phyloP scores from a whole-genome alignment of 2,888 invertebrate genomes.

The Stictocephala bisonia region DNA sequence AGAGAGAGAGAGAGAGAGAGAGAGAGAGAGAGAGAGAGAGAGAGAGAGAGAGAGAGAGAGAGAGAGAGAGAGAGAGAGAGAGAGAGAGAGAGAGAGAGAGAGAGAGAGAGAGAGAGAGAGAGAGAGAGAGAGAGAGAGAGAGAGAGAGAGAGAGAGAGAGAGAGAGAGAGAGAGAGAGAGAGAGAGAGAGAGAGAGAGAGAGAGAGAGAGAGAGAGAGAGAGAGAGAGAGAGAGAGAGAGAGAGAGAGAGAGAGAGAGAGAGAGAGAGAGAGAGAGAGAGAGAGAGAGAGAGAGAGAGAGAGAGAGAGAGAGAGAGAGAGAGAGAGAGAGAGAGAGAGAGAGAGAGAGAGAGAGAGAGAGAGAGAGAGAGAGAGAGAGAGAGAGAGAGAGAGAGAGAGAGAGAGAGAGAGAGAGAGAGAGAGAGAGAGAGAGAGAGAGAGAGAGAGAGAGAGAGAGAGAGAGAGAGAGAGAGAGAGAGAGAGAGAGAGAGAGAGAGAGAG shows the following conservation, averaged over 20 bases:
- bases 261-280: constrained; percentile 13
- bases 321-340: constrained; percentile 13
- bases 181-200: constrained; percentile 13
- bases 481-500: too few relatives aligned
- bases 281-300: constrained; percentile 13
- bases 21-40: neutral
- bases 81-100: neutral
- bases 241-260: constrained; percentile 13
- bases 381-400: constrained; percentile 9
- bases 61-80: neutral
- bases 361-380: constrained; percentile 13
- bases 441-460: too few relatives aligned
- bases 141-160: constrained; percentile 13
- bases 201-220: constrained; percentile 13
- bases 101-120: constrained; percentile 13
- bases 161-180: constrained; percentile 13
- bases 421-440: too few relatives aligned
- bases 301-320: constrained; percentile 13
- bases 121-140: constrained; percentile 13
- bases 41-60: neutral
- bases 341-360: constrained; percentile 13
- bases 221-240: constrained; percentile 13
- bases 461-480: too few relatives aligned
- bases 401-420: too few relatives aligned
- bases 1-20: neutral